Conservation (phyloP, 2,797 vertebrate genomes). For the Enteromius paludinosus region DNA sequence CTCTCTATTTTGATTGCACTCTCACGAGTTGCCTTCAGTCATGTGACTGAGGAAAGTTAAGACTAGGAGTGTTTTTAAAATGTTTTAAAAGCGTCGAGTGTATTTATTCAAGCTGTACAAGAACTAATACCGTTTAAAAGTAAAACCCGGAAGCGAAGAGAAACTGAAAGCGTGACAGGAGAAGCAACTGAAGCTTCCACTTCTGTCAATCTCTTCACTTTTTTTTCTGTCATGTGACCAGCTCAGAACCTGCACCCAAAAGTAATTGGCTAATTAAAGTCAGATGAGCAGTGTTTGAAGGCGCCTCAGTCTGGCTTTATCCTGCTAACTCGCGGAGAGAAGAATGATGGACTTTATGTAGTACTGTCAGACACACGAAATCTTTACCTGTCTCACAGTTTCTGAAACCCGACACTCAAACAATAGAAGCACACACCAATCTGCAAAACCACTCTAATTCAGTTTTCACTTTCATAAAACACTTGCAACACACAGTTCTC, state of each 20-base stretch:
- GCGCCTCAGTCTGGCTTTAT: not conserved
- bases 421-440: not conserved
- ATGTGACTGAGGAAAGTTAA: not conserved
- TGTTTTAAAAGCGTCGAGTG: not conserved
- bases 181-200: slow-evolving; percentile 2
- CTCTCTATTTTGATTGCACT: not conserved
- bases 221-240: slow-evolving; percentile 57
- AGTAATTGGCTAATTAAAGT: slow-evolving; percentile 43
- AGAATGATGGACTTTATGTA: not conserved
- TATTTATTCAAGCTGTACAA: not conserved
- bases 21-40: not conserved
- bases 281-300: slow-evolving; percentile 31
- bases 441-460: not conserved
- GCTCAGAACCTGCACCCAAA: slow-evolving; percentile 7
- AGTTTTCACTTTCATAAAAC: not conserved
- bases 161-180: slow-evolving; percentile 20
- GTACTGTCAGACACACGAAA: too few species aligned
- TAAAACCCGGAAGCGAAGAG: slow-evolving; percentile 26
- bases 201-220: slow-evolving; percentile 10
- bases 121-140: not conserved
- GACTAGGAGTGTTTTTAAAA: not conserved
- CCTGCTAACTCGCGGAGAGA: not conserved
- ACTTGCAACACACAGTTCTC: not conserved
- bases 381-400: not conserved
- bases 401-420: not conserved